These are phyloP conservation scores for Ommatoiulus sabulosus DNA, from an alignment of 2,888 invertebrate genomes.

Conservation along the genomic window DNA sequence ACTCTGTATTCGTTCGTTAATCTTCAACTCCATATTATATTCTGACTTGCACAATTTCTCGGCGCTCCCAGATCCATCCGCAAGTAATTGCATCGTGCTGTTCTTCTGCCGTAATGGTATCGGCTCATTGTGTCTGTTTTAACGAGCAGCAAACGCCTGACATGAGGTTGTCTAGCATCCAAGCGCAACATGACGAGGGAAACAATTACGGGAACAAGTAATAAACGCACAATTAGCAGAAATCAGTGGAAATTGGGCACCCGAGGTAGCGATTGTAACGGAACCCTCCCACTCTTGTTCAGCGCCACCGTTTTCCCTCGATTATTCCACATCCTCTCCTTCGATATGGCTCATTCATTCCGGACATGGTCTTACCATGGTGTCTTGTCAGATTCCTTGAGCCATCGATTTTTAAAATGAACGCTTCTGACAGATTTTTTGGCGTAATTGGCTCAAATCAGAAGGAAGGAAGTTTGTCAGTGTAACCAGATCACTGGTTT, in stretches of 20 bases:
- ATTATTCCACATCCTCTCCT: not conserved
- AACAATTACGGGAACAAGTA: conserved; percentile 23
- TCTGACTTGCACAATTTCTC: conserved; percentile 34
- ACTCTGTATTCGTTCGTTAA: conserved; percentile 20
- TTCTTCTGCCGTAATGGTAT: not conserved
- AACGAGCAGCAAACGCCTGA: conserved; percentile 34
- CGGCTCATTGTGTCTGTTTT: conserved; percentile 34
- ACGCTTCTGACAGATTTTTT: not conserved
- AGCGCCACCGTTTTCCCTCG: not conserved
- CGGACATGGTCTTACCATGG: not conserved
- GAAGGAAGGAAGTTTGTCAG: not conserved
- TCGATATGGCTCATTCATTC: not conserved
- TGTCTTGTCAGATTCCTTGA: not conserved
- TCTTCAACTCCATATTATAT: conserved; percentile 18
- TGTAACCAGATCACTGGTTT: not conserved
- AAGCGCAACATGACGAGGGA: conserved; percentile 11
- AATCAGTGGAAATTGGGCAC: conserved; percentile 27
- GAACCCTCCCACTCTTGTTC: not conserved
- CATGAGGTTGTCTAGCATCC: conserved; percentile 19
- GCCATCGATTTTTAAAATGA: conserved; percentile 6
- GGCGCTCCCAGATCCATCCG: conserved; percentile 3
- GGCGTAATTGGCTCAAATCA: not conserved
- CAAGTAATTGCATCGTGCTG: not conserved
- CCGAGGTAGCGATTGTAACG: conserved; percentile 27
- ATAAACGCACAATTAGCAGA: conserved; percentile 28